Conservation (phyloP, 2,113 vertebrate genomes). For the Eira barbara region DNA sequence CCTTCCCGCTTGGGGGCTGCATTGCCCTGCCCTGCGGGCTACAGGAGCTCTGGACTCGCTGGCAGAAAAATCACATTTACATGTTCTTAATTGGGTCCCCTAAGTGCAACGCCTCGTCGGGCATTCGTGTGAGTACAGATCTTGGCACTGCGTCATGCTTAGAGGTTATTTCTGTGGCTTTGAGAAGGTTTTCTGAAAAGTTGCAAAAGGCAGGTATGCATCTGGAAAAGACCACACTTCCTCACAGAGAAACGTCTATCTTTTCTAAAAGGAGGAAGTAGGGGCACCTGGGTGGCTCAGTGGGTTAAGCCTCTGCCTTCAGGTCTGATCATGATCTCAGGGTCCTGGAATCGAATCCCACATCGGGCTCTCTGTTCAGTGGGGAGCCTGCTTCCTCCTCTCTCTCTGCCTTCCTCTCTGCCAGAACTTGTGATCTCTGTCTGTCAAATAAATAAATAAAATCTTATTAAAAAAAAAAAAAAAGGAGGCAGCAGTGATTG, state of each 20-base stretch:
- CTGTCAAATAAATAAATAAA: no score
- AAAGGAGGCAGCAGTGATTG: no score
- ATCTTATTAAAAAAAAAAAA: no score
- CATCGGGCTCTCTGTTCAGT: no score
- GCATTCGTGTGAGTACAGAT: slow-evolving; percentile 39
- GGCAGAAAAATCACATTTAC: slow-evolving; percentile 39
- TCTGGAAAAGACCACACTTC: neutral
- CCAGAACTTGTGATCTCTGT: no score
- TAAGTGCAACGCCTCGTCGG: slow-evolving; percentile 36
- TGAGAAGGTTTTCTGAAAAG: slow-evolving; percentile 42
- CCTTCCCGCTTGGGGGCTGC: neutral
- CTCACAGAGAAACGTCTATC: neutral
- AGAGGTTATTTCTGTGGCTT: slow-evolving; percentile 46
- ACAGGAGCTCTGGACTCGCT: neutral
- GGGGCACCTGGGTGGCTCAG: no score
- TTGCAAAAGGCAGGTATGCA: neutral
- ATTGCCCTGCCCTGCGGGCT: neutral
- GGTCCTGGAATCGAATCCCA: no score
- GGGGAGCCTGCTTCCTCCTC: no score
- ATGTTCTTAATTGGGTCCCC: slow-evolving; percentile 65
- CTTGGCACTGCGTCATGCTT: slow-evolving; percentile 28
- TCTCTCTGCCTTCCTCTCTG: no score
- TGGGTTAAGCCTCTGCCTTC: no score
- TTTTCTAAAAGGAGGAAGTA: neutral
- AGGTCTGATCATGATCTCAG: no score